A percentile compares a stretch with the other conserved stretches of the same genome.
These are phyloP conservation scores for Nasonia vitripennis DNA, from an alignment of 1,140 invertebrate genomes.

Conservation along the genomic window DNA sequence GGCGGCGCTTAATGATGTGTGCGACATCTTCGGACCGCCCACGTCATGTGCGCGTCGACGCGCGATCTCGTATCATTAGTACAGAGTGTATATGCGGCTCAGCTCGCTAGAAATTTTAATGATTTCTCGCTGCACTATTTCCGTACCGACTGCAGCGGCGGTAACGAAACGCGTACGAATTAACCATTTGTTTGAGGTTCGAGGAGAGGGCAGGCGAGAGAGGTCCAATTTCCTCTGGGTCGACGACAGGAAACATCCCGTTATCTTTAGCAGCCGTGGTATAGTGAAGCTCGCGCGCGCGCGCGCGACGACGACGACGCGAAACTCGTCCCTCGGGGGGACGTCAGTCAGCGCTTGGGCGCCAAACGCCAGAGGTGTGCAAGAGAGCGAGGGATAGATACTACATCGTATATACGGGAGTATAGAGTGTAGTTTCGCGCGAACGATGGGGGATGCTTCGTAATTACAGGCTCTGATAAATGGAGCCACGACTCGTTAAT, in stretches of 20 bases:
- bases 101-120: constrained; percentile 40
- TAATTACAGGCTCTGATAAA: constrained; percentile 75
- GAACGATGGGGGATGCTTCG: constrained; percentile 66
- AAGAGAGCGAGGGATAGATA: constrained; percentile 53
- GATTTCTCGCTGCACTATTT: constrained; percentile 34
- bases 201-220: not conserved
- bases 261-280: constrained; percentile 70
- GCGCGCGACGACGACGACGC: constrained; percentile 60
- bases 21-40: constrained; percentile 60
- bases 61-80: constrained; percentile 27
- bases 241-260: constrained; percentile 68
- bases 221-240: constrained; percentile 56
- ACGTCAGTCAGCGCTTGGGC: constrained; percentile 67
- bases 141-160: not conserved
- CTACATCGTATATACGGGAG: not conserved
- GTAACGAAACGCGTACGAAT: constrained; percentile 35
- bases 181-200: constrained; percentile 47
- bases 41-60: constrained; percentile 55
- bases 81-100: not conserved
- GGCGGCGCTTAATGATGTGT: constrained; percentile 49
- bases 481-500: constrained; percentile 75
- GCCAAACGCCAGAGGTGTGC: constrained; percentile 57
- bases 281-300: not conserved
- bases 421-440: constrained; percentile 53
- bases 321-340: constrained; percentile 71